phyloP scores from a whole-genome alignment of 2,113 vertebrate species.

The Uria lomvia region DNA sequence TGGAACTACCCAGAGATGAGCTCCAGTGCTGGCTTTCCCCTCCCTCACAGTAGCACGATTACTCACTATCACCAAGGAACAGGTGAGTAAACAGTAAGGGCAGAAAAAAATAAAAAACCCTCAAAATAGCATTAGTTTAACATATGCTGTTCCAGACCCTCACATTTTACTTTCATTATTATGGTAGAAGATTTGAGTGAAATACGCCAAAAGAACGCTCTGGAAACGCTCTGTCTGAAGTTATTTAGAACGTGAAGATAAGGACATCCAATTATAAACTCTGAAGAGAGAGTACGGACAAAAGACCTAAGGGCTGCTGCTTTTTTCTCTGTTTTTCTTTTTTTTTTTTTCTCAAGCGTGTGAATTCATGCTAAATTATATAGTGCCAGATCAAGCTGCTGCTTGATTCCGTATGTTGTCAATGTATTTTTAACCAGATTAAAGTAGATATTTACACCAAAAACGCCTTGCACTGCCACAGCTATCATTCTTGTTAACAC shows the following conservation, averaged over 20 bases:
- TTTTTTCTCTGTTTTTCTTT: not conserved
- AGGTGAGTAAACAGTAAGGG: not conserved
- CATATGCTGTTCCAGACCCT: not conserved
- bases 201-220: not conserved
- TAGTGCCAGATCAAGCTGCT: not conserved
- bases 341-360: not conserved
- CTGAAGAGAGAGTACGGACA: not conserved
- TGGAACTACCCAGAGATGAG: not conserved
- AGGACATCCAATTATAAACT: not conserved
- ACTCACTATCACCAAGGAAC: not conserved
- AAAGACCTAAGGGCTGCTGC: not conserved
- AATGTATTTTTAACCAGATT: not conserved
- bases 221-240: not conserved
- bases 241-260: not conserved
- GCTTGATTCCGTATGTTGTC: not conserved
- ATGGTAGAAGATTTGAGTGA: not conserved
- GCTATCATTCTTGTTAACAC: not conserved
- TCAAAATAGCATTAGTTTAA: not conserved
- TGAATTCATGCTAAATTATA: not conserved
- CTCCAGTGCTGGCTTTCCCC: not conserved
- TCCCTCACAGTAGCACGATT: not conserved
- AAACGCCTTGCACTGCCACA: not conserved
- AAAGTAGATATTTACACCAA: not conserved
- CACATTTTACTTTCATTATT: not conserved
- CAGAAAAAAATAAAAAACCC: not conserved